phyloP scores from a whole-genome alignment of 2,113 vertebrate genomes.

The Prunella himalayana region DNA sequence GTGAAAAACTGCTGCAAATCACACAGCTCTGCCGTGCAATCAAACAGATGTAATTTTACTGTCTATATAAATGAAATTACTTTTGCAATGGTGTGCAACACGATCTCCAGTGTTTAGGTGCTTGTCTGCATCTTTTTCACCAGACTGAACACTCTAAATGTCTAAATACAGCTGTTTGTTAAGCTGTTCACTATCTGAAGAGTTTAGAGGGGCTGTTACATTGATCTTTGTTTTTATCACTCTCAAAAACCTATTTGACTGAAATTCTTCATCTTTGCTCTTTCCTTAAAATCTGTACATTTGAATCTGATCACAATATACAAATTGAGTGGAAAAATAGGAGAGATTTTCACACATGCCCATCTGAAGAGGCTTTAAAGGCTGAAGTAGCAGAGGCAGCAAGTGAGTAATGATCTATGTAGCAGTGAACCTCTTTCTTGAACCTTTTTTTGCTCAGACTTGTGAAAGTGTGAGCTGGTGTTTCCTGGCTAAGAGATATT shows the following conservation, averaged over 20 bases:
- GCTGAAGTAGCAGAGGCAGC: neutral
- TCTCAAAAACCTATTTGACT: neutral
- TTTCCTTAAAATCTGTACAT: neutral
- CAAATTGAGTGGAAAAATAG: neutral
- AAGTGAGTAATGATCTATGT: neutral
- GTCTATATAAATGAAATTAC: neutral
- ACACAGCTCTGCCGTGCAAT: fast-evolving
- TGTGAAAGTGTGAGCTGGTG: neutral
- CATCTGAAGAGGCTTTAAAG: neutral
- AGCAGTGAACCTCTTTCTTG: neutral
- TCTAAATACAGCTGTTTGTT: neutral
- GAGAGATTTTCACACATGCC: neutral
- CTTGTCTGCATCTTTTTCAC: neutral
- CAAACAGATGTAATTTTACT: neutral
- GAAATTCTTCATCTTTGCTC: neutral
- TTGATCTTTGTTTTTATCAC: neutral
- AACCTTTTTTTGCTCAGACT: neutral
- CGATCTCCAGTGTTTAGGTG: neutral
- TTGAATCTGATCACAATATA: neutral
- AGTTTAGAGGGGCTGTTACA: fast-evolving
- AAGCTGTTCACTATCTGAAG: neutral
- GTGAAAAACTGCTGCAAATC: neutral
- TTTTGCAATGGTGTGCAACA: neutral
- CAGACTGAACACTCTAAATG: neutral
- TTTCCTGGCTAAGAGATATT: neutral